Base-by-base conservation (phyloP, 92 coral and sea anemone species). In the Zoanthus sansibaricus region DNA sequence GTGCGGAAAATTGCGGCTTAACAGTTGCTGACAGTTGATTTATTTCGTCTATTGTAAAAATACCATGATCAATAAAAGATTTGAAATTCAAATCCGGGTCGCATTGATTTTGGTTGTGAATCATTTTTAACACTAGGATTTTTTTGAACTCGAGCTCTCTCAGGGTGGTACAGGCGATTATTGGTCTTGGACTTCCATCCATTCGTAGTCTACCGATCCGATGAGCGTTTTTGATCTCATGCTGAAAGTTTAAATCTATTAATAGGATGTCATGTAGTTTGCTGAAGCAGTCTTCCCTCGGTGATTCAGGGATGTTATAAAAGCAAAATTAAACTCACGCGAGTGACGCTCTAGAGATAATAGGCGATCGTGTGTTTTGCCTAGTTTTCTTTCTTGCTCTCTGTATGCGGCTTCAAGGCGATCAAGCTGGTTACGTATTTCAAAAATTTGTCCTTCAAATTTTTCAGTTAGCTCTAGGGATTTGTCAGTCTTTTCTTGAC, bases 201-300 rank as follows among this genome's bases (percentile, higher is more conserved):
- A 49, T 75, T 75, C 79, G 58, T 13, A 15, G 59, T 33, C 76
- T 72, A 33, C 52, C 76, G 20, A 72, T 11, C 9, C 76, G 76
- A 52, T 84, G 88, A 8, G 88, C 88, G 66, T 84, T 84, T 78
- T 86, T 76, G 46, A 86, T 75, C 77, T 70, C 54, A 10, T 83
- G 89, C 83, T 59, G 74, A 82, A 76, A 5, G 45, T 64, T 62
- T 44, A 86, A 3, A 33, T 86, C 51, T 62, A 32, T 75, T 47
- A 14, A n/a, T 54, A 86, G 46, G 44, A 75, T 74, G n/a, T 25
- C 83, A 15, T 59, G 78, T 49, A 86, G 55, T n/a, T 75, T 86
- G 48, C n/a, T 17, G 55, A 75, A 44, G 17, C 51, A 67, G 72
- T 67, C 72, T 67, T 67, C 72, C 72, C 72, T 67, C 72, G 72